Base-by-base conservation (phyloP, 2,797 vertebrate genomes). In the Chelon labrosus region DNA sequence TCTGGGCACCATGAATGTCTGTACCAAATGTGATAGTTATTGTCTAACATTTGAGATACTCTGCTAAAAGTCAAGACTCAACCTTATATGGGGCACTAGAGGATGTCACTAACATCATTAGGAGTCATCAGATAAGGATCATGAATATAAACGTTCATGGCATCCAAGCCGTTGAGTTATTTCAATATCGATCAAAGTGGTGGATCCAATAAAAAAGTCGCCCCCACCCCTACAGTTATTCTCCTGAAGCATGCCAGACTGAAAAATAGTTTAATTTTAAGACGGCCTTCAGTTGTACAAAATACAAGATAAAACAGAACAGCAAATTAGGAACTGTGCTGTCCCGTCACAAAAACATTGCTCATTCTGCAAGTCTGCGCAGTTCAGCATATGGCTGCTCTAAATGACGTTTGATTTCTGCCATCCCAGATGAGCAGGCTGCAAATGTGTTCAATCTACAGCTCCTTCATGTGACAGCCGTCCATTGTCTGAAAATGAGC, bases 401-500 rank as follows among this genome's bases (percentile, higher is more conserved):
- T 60, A 58, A 70, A 72, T 35, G 12, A 51, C 3, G 46, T 10
- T 49, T 64, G 57, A 75, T 50, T 77, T 57, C 41, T 55, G 49
- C 41, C 35, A 67, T 50, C 14, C 61, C 53, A 13, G 63, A 81
- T 22, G 14, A 81, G 51, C 68, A 72, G 50, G 39, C 66, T 79
- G 64, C 42, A 50, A 61, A 49, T 61, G 44, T 47, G 16, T 57
- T 53, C 5, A n/a, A 46, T 77, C 52, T 55, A 59, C 7, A 10
- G 55, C 65, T 13, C 25, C 22, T 57, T 19, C 55, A 37, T 39
- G 11, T 17, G 37, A 64, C 39, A 39, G 20, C 25, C 44, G 19
- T 62, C 59, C 5, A 47, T 64, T 58, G 41, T 86, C 62, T 70
- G 60, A 54, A 73, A 76, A 72, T 57, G 6, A 69, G 73, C 54